Conservation (phyloP, 2,888 invertebrate species). For the Panopea generosa region DNA sequence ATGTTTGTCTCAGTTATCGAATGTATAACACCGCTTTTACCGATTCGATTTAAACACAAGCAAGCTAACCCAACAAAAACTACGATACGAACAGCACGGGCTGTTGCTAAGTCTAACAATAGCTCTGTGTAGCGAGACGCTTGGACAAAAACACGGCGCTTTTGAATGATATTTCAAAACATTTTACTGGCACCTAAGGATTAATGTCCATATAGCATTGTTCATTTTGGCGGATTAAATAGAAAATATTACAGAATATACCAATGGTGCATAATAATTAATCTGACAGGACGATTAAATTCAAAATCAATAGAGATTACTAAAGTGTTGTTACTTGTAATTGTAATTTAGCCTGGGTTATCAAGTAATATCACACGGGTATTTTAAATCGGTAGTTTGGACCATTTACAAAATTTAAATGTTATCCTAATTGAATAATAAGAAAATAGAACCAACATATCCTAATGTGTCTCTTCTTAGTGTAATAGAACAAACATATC, state of each 20-base stretch:
- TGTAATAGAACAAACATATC: no score
- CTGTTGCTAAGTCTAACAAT: constrained; percentile 61
- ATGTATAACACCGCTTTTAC: constrained; percentile 34
- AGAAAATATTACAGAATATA: constrained; percentile 26
- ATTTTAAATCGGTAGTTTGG: no score
- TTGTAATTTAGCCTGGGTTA: no score
- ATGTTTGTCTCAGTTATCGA: constrained; percentile 40
- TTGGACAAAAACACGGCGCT: constrained; percentile 46
- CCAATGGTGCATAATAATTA: not conserved
- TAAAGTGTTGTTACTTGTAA: no score
- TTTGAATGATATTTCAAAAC: not conserved
- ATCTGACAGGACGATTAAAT: no score
- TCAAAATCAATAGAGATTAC: no score
- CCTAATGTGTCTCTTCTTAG: no score
- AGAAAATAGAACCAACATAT: no score
- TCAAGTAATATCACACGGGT: no score
- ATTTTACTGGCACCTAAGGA: constrained; percentile 21
- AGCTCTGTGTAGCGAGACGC: constrained; percentile 22
- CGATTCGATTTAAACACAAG: constrained; percentile 21
- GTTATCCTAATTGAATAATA: no score
- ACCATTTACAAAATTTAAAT: no score
- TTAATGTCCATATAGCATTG: constrained; percentile 26
- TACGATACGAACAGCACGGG: not conserved
- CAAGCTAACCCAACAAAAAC: constrained; percentile 17
- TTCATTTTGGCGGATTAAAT: constrained; percentile 34